Base-by-base conservation (phyloP, 2,113 vertebrate species). In the human region DNA sequence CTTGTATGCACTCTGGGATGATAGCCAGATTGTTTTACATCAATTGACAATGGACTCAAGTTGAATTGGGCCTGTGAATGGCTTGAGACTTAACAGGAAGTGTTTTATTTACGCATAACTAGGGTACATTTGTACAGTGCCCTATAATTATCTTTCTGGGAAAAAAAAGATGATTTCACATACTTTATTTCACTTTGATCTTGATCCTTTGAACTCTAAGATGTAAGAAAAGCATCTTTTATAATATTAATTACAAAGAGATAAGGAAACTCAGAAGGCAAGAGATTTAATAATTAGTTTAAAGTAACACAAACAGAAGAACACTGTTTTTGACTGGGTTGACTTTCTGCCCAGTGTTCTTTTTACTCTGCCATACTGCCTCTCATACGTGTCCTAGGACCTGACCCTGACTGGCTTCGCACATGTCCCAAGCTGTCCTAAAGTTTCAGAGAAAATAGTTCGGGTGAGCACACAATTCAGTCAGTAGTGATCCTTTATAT, bases 371-470 rank as follows among this genome's bases (percentile, higher is more conserved):
- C 23, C 40, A 50, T 94, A 38, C 35, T 76, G 23, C 16, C 35
- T 94, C 32, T 75, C 48, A 50, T 30, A 66, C 20, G 64, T 7
- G 6, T 59, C 35, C 38, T 76, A 40, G 50, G 25, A 76, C n/a
- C 50, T 87, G 16, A 95, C 18, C 72, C 22, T 85, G 52, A 68
- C 30, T 81, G 11, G 6, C 18, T 83, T 93, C 30, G 6, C 6
- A 27, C 2, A 82, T 20, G 27, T 55, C 52, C 66, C 57, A 95
- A 89, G 6, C 22, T 89, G n/a, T 50, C 57, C 78, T 93, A 78
- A 95, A 79, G 43, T 94, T 91, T 94, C 68, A 57, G 43, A 73
- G n/a, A 91, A 90, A 90, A 92, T 50, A 91, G 84, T 81, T 86
- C 50, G 32, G 9, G 45, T 73, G 52, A 85, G 50, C 55, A 83